Evolutionary conservation across 2,797 vertebrate species (phyloP).

Genomic region (Chloroceryle inda): DNA sequence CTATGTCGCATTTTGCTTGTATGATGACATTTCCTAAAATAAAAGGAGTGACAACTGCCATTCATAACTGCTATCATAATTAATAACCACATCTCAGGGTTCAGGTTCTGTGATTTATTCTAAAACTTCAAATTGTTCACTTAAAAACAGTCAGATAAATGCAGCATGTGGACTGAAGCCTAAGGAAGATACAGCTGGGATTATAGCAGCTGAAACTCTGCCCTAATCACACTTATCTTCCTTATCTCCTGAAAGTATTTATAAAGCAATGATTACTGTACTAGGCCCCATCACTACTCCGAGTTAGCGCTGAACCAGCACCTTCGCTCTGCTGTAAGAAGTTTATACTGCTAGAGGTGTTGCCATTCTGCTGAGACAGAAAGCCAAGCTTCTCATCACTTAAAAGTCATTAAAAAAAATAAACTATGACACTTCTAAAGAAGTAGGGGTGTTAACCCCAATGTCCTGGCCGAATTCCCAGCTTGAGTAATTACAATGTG

Average conservation of each 20-base stretch:
- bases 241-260: conserved; percentile 56
- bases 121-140: background rate
- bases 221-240: conserved; percentile 61
- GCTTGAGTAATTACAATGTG: conserved; percentile 18
- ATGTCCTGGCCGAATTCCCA: conserved; percentile 50
- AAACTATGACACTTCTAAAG: conserved; percentile 47
- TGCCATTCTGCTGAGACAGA: conserved; percentile 56
- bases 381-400: conserved; percentile 43
- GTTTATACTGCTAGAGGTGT: background rate
- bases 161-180: background rate
- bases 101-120: background rate
- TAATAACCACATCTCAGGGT: background rate
- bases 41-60: background rate
- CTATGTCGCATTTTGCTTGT: background rate
- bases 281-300: background rate
- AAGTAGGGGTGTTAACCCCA: conserved; percentile 65
- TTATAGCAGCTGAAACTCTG: conserved; percentile 5
- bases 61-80: background rate
- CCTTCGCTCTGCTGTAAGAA: background rate
- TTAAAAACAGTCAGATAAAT: conserved; percentile 1
- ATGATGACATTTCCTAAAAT: background rate
- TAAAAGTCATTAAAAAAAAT: conserved; percentile 51
- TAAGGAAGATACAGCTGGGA: background rate
- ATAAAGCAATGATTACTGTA: conserved; percentile 41
- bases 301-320: conserved; percentile 32